These are phyloP conservation scores for Rhincodon typus DNA, from an alignment of 2,797 vertebrate genomes.

Conservation along the genomic window DNA sequence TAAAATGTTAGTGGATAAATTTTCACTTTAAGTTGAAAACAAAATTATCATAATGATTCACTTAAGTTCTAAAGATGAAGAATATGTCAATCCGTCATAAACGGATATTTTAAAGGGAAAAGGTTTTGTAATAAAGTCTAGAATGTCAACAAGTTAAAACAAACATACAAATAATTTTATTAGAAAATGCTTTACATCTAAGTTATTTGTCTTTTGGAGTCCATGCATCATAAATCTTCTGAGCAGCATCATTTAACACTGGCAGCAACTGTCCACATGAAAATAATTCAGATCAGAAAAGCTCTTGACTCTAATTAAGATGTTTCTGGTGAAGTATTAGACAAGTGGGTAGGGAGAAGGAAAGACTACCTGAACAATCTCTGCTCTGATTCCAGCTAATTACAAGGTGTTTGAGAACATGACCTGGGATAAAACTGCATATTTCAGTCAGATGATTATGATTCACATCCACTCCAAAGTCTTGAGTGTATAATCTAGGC, in stretches of 20 bases:
- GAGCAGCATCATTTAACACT: neutral
- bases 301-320: neutral
- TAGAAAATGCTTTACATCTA: neutral
- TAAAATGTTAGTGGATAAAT: constrained; percentile 8
- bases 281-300: neutral
- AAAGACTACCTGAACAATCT: neutral
- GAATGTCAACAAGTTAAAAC: neutral
- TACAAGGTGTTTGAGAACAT: neutral
- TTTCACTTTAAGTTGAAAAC: neutral
- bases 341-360: neutral
- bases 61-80: neutral
- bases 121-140: neutral
- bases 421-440: neutral
- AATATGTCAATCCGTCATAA: neutral
- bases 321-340: neutral
- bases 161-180: neutral
- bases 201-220: neutral
- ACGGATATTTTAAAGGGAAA: neutral
- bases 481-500: neutral
- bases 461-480: neutral
- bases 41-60: constrained; percentile 11
- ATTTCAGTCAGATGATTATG: neutral
- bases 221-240: neutral
- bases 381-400: neutral
- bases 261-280: neutral